phyloP scores from a whole-genome alignment of 2,888 invertebrate species.

The Copidosoma aretas region DNA sequence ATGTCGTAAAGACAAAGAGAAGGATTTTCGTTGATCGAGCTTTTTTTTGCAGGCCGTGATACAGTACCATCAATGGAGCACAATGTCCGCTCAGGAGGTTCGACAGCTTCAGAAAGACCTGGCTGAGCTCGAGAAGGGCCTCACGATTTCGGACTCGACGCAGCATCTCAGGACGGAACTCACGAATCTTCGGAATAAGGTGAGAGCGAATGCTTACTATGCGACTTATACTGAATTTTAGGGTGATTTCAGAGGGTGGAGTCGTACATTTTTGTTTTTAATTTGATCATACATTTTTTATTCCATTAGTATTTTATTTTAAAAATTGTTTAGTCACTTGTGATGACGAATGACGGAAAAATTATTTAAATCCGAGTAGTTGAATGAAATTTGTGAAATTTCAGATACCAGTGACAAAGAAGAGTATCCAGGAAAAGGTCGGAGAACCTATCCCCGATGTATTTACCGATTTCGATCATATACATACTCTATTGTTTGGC shows the following conservation, averaged over 20 bases:
- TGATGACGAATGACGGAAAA: not conserved
- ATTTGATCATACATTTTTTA: not conserved
- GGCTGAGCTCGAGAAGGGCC: conserved; percentile 71
- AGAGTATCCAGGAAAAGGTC: conserved; percentile 61
- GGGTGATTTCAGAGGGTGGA: not conserved
- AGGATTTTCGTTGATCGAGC: not conserved
- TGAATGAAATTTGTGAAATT: conserved; percentile 60
- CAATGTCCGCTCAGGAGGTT: conserved; percentile 76
- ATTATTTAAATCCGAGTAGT: conserved; percentile 37
- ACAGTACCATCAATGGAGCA: conserved; percentile 79
- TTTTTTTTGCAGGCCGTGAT: conserved; percentile 61
- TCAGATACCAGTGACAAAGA: conserved; percentile 62
- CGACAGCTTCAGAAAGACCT: conserved; percentile 76
- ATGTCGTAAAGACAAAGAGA: not conserved
- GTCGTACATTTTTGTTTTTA: not conserved
- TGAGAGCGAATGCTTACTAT: conserved; percentile 50
- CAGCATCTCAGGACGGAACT: conserved; percentile 75
- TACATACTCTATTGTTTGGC: conserved; percentile 49
- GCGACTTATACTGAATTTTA: too few species aligned
- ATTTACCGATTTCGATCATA: conserved; percentile 55
- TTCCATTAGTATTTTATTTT: too few species aligned
- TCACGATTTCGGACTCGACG: conserved; percentile 74
- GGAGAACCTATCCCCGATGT: conserved; percentile 60
- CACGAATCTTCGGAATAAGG: conserved; percentile 77
- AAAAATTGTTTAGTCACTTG: too few species aligned